Conservation (phyloP, 2,797 vertebrate species). For the Lepus townsendii region DNA sequence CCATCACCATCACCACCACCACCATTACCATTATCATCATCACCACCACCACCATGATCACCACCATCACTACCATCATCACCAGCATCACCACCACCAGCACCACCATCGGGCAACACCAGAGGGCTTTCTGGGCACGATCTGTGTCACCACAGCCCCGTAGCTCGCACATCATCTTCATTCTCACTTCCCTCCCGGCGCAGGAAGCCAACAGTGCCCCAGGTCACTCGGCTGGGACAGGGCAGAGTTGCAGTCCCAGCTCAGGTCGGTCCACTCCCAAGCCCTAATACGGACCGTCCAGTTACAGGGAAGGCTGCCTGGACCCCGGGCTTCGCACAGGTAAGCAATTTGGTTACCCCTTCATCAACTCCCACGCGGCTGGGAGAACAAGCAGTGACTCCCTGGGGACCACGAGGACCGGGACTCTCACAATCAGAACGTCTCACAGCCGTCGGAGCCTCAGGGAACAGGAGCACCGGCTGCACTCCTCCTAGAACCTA, state of each 20-base stretch:
- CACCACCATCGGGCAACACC: neutral
- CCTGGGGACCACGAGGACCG: neutral
- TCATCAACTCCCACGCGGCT: neutral
- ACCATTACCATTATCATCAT: accelerated
- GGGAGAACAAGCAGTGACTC: neutral
- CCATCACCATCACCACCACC: accelerated
- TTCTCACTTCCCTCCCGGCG: neutral
- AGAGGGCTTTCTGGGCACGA: neutral
- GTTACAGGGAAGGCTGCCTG: too few species aligned
- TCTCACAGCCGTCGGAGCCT: neutral
- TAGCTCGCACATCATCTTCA: neutral
- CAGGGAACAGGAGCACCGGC: too few species aligned
- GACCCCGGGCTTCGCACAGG: neutral
- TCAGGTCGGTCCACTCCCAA: neutral
- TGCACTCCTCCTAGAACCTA: neutral
- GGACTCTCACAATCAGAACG: neutral
- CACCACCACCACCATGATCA: accelerated
- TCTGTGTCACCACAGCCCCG: neutral
- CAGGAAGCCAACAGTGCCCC: neutral
- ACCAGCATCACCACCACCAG: accelerated
- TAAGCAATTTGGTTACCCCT: neutral
- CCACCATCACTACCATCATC: accelerated
- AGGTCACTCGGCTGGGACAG: neutral
- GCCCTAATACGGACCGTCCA: neutral
- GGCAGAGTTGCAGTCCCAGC: neutral